Base-by-base conservation (phyloP, 2,113 vertebrate genomes). In the Engraulis encrasicolus region DNA sequence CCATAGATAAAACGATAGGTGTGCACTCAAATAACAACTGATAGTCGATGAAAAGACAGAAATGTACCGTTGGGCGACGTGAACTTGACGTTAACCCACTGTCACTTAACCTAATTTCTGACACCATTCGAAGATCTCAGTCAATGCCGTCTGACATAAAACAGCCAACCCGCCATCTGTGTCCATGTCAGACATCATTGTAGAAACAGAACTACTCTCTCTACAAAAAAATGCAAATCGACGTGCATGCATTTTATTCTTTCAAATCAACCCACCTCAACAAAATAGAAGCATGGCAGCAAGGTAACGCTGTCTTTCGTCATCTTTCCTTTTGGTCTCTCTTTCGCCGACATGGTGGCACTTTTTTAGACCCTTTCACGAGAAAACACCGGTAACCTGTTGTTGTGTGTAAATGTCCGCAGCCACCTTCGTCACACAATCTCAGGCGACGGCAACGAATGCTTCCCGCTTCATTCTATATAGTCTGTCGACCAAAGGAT, bases 241-340 rank as follows among this genome's bases (percentile, higher is more conserved):
- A 74, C 66, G 17, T 71, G 61, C 0, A 36, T 34, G 27, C 66
- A 36, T 34, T 2, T 15, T 34, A 74, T 1, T 12, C 27, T 74
- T 4, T 74, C 23, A 74, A 34, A 34, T 74, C 27, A 74, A 74
- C 66, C 94, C 91, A 99, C 98, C 98, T 99, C 98, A 3, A 99
- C 97, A 85, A 99, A 99, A 91, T 99, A 99, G 92, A 99, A 99
- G 90, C 98, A 99, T 82, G 98, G 98, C 91, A 99, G 93, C 87
- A 99, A 93, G 81, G 97, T 98, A 90, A 99, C 96, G 87, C 97
- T 99, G 91, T 99, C 98, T 95, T 99, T 98, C 91, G 95, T 96
- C 87, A 93, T 94, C 89, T 91, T 94, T 89, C 92, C 95, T 92
- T 96, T 97, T 2, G 85, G 94, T 90, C 95, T 91, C 89, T 97